Percentiles rank a stretch among this genome's conserved stretches.
phyloP scores from a whole-genome alignment of 1,140 invertebrate genomes.

The Frieseomelitta varia region DNA sequence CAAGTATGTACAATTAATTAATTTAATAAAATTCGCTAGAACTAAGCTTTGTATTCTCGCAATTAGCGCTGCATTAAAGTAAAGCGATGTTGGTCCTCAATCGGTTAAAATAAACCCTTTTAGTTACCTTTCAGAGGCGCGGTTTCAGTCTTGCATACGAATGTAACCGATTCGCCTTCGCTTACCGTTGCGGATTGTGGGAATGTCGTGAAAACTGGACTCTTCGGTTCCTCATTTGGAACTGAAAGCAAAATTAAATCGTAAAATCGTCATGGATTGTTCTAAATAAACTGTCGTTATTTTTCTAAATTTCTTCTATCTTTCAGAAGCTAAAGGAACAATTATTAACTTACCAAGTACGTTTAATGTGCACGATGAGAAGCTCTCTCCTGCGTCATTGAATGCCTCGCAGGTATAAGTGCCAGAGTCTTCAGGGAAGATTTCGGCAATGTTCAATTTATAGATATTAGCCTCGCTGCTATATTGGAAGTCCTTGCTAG shows the following conservation, averaged over 20 bases:
- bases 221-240: slow-evolving; percentile 92
- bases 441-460: slow-evolving; percentile 95
- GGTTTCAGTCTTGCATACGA: slow-evolving; percentile 90
- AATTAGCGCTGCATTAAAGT: too few relatives aligned
- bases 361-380: slow-evolving; percentile 93
- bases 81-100: too few relatives aligned
- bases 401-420: slow-evolving; percentile 98
- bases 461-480: slow-evolving; percentile 94
- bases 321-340: too few relatives aligned
- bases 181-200: slow-evolving; percentile 93
- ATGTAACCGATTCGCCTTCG: slow-evolving; percentile 90
- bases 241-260: slow-evolving; percentile 81
- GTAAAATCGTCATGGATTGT: too few relatives aligned
- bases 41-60: too few relatives aligned
- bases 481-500: slow-evolving; percentile 97
- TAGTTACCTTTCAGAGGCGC: slow-evolving; percentile 85
- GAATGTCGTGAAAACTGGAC: slow-evolving; percentile 93
- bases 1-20: too few relatives aligned
- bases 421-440: slow-evolving; percentile 96
- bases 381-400: slow-evolving; percentile 96
- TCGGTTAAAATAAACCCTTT: neutral
- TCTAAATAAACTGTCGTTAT: too few relatives aligned
- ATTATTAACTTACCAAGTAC: slow-evolving; percentile 84
- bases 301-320: too few relatives aligned
- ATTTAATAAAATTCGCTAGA: neutral